These are phyloP conservation scores for Aradophagus sp. DNA, from an alignment of 1,140 invertebrate genomes.

Conservation along the genomic window DNA sequence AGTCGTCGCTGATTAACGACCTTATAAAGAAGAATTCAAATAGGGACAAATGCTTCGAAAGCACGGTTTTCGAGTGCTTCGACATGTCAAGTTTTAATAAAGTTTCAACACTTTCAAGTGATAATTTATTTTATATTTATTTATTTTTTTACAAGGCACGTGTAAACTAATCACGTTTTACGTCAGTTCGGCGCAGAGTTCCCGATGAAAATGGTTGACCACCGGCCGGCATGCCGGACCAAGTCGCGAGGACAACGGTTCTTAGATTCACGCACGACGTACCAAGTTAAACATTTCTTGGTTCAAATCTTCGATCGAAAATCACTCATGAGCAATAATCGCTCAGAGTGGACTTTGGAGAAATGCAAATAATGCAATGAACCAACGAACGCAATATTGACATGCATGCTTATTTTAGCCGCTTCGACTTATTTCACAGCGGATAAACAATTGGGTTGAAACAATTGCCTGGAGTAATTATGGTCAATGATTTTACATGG, in stretches of 20 bases:
- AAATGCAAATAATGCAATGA: slow-evolving; percentile 29
- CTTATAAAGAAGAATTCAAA: slow-evolving; percentile 52
- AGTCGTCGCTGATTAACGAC: slow-evolving; percentile 8
- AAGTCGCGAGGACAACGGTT: slow-evolving; percentile 43
- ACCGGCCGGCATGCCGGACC: slow-evolving; percentile 4
- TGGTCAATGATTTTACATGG: no score
- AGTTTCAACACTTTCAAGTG: no score
- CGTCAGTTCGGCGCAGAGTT: no score
- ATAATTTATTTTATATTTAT: no score
- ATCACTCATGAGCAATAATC: slow-evolving; percentile 29
- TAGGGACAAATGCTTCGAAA: slow-evolving; percentile 44
- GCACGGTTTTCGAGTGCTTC: slow-evolving; percentile 33
- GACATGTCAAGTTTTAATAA: no score
- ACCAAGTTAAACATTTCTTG: slow-evolving; percentile 54
- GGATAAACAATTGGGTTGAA: slow-evolving; percentile 12
- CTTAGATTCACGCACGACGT: slow-evolving; percentile 55
- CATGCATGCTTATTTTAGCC: slow-evolving; percentile 17
- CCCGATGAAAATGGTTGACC: slow-evolving; percentile 45
- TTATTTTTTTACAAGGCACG: no score
- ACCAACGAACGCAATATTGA: slow-evolving; percentile 15
- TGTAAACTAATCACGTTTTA: no score
- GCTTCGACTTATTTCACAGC: background rate
- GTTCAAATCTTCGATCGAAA: slow-evolving; percentile 28
- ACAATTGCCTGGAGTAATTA: no score
- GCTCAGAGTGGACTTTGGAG: slow-evolving; percentile 1